Evolutionary conservation across 2,888 invertebrate species (phyloP).

Genomic region (Scotopteryx bipunctaria): DNA sequence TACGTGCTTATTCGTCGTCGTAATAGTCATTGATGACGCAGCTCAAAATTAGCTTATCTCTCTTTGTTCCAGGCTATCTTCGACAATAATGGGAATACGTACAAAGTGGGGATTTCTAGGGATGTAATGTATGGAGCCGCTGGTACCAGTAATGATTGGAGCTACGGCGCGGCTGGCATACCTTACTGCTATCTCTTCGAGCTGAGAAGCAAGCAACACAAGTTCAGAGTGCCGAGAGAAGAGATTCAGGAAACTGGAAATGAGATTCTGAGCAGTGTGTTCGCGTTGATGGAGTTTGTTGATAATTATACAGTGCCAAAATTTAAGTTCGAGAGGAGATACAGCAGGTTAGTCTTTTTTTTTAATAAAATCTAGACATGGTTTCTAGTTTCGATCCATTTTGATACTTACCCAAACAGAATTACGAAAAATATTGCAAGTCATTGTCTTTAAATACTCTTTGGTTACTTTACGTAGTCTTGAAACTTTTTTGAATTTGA

Average conservation of each 20-base stretch:
- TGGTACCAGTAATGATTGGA: slow-evolving; percentile 72
- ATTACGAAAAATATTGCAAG: not conserved
- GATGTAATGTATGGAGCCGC: slow-evolving; percentile 73
- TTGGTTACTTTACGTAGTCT: not conserved
- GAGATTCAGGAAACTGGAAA: slow-evolving; percentile 67
- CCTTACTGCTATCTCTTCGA: slow-evolving; percentile 74
- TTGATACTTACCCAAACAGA: too few species aligned
- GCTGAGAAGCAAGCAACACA: slow-evolving; percentile 66
- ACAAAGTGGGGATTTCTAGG: slow-evolving; percentile 72
- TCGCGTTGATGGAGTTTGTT: slow-evolving; percentile 68
- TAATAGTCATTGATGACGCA: slow-evolving; percentile 14
- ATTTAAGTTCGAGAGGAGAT: slow-evolving; percentile 7
- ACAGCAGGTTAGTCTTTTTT: slow-evolving; percentile 12
- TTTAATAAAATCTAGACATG: too few species aligned
- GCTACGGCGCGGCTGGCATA: slow-evolving; percentile 63
- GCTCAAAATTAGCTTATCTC: slow-evolving; percentile 11
- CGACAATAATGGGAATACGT: slow-evolving; percentile 62
- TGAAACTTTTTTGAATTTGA: not conserved
- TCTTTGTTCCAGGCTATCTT: slow-evolving; percentile 59
- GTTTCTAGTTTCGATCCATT: too few species aligned
- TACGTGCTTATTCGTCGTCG: too few species aligned
- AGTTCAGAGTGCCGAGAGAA: slow-evolving; percentile 62
- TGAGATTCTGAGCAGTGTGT: slow-evolving; percentile 61
- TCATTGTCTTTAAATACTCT: not conserved
- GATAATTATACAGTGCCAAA: slow-evolving; percentile 46